Evolutionary conservation across 2,113 vertebrate genomes (phyloP).

Genomic region (Xenus cinereus): DNA sequence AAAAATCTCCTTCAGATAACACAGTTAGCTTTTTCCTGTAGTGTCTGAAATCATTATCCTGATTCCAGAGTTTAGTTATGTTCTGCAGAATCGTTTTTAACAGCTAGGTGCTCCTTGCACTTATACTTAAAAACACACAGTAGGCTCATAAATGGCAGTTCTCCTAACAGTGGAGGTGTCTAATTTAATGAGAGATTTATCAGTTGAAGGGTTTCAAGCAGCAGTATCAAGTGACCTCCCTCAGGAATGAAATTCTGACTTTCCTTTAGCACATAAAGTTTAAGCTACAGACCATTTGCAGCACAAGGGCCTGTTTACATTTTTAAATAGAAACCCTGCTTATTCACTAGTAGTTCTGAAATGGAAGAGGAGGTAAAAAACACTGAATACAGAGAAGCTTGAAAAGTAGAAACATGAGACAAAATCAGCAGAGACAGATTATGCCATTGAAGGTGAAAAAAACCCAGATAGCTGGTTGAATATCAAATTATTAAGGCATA

Average conservation of each 20-base stretch:
- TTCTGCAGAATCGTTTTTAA: conserved; percentile 37
- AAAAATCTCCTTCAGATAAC: not conserved
- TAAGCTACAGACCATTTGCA: not conserved
- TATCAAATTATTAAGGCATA: not conserved
- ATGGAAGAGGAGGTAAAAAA: not conserved
- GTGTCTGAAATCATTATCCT: not conserved
- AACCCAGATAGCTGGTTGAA: not conserved
- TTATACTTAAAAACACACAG: not conserved
- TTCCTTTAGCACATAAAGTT: not conserved
- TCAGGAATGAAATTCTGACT: conserved; percentile 7
- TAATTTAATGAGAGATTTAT: conserved; percentile 46
- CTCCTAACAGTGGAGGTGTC: conserved; percentile 10
- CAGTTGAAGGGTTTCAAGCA: not conserved
- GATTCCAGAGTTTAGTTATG: not conserved
- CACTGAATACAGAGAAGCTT: not conserved
- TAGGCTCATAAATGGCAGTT: conserved; percentile 42
- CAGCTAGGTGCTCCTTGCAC: conserved; percentile 10
- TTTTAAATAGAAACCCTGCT: not conserved
- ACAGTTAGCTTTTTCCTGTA: not conserved
- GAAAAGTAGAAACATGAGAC: not conserved
- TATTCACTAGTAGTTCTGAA: not conserved
- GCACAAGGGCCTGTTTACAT: not conserved
- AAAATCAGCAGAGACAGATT: not conserved
- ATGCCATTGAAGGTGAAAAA: not conserved
- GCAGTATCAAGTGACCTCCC: not conserved